Base-by-base conservation (phyloP, 2,113 vertebrate species). In the Meles meles region DNA sequence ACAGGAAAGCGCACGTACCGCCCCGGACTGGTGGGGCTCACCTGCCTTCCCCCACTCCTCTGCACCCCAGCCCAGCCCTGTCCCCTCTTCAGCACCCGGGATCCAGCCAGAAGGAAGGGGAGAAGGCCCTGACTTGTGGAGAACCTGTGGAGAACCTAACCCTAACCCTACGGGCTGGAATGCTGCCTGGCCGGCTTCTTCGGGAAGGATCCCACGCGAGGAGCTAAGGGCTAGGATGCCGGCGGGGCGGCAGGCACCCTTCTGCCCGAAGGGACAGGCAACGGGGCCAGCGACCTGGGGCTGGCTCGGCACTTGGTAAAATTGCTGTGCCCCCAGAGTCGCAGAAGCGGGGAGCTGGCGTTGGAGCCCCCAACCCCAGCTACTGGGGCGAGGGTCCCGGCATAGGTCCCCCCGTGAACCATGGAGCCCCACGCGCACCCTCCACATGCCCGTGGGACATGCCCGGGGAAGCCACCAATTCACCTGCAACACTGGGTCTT, bases 401-500 rank as follows among this genome's bases (percentile, higher is more conserved):
- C 2, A 13, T 44, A 8, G 0, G 5, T 15, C 37, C 79, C 2
- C 7, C 2, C 2, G 42, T 0, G 9, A 25, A 2, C 11, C 61
- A 11, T 37, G 63, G 8, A 13, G 42, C 20, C 23, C 44, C 61
- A 63, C 0, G 11, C 4, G 7, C 1, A 1, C 44, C 44, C 6
- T 9, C 77, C 34, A 5, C 3, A 0, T 2, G 29, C 7, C 52
- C n/a, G n/a, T n/a, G n/a, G n/a, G n/a, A n/a, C n/a, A n/a, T n/a
- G n/a, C n/a, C n/a, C n/a, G n/a, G 31, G 69, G 52, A 21, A 77
- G 52, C 37, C 77, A 74, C 72, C 27, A 10, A 31, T 25, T 96
- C 69, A 98, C 97, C 97, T 97, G 95, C 3, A 11, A 37, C 25
- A 55, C 47, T 61, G 10, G 61, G 85, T 34, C 74, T 86, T 83